A percentile compares a stretch with the other conserved stretches of the same genome.
Evolutionary conservation across 2,888 invertebrate genomes (phyloP).

Genomic region (Hyposoter dolosus): DNA sequence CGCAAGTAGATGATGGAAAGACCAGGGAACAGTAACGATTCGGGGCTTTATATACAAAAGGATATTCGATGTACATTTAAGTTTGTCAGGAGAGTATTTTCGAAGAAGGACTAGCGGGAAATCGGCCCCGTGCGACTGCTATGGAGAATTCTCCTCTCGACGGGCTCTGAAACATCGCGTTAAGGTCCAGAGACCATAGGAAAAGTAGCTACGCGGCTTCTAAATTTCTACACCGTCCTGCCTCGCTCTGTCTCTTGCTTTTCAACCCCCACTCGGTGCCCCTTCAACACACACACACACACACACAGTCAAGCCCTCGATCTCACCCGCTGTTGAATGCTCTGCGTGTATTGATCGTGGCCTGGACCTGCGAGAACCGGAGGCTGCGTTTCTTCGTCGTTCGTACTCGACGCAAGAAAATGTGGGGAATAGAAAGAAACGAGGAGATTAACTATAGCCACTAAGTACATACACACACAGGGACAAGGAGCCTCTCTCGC

Average conservation of each 20-base stretch:
- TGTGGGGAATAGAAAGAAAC: conserved; percentile 71
- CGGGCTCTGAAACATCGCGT: conserved; percentile 48
- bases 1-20: background rate
- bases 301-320: conserved; percentile 65
- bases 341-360: conserved; percentile 82
- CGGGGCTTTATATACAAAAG: background rate
- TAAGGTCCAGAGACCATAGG: conserved; percentile 51
- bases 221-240: conserved; percentile 42
- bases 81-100: conserved; percentile 43
- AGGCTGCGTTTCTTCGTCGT: conserved; percentile 60
- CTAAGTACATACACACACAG: background rate
- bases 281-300: conserved; percentile 31
- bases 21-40: too few relatives aligned
- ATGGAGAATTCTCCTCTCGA: conserved; percentile 55
- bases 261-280: background rate
- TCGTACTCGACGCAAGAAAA: conserved; percentile 63
- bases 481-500: conserved; percentile 8
- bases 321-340: conserved; percentile 72
- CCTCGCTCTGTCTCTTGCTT: conserved; percentile 11
- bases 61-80: background rate
- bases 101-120: conserved; percentile 69
- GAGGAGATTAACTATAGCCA: conserved; percentile 32
- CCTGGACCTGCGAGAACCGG: conserved; percentile 73
- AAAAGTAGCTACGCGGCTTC: conserved; percentile 55
- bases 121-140: conserved; percentile 66